A percentile compares a stretch with the other conserved stretches of the same genome.
Evolutionary conservation across 1,140 invertebrate genomes (phyloP).

Genomic region (Drosophila saltans): DNA sequence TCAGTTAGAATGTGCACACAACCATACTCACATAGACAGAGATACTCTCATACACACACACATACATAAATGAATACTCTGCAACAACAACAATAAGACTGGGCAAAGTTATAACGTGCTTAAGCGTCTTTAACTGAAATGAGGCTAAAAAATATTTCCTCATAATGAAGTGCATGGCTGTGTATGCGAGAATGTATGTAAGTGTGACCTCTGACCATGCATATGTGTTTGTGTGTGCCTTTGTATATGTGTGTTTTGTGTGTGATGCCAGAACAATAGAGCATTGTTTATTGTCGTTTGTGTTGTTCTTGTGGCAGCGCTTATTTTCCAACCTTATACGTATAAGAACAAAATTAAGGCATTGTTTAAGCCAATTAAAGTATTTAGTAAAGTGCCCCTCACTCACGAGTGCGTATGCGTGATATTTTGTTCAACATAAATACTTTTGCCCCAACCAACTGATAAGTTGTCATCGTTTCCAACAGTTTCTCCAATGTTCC

Average conservation of each 20-base stretch:
- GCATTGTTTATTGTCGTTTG: constrained; percentile 55
- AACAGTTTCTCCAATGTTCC: background rate
- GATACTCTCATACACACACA: constrained; percentile 12
- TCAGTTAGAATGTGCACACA: constrained; percentile 47
- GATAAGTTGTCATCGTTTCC: constrained; percentile 12
- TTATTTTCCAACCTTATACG: constrained; percentile 20
- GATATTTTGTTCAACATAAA: constrained; percentile 39
- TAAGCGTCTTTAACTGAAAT: constrained; percentile 79
- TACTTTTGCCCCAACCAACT: constrained; percentile 34
- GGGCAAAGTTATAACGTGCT: constrained; percentile 73
- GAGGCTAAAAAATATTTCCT: constrained; percentile 77
- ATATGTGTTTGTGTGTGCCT: constrained; percentile 33
- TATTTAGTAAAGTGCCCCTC: constrained; percentile 58
- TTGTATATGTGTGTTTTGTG: constrained; percentile 38
- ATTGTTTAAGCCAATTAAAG: constrained; percentile 76
- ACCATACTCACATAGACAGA: constrained; percentile 9
- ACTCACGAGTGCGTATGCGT: constrained; percentile 57
- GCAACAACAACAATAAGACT: constrained; percentile 40
- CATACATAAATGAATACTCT: constrained; percentile 18
- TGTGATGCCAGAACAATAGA: constrained; percentile 58
- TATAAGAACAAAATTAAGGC: constrained; percentile 67
- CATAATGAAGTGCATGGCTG: constrained; percentile 69
- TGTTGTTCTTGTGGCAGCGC: constrained; percentile 40
- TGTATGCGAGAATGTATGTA: constrained; percentile 35
- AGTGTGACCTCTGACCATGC: constrained; percentile 56